A percentile compares a stretch with the other conserved stretches of the same genome.
phyloP scores from a whole-genome alignment of 2,888 invertebrate species.

The Psylliodes chrysocephalus region DNA sequence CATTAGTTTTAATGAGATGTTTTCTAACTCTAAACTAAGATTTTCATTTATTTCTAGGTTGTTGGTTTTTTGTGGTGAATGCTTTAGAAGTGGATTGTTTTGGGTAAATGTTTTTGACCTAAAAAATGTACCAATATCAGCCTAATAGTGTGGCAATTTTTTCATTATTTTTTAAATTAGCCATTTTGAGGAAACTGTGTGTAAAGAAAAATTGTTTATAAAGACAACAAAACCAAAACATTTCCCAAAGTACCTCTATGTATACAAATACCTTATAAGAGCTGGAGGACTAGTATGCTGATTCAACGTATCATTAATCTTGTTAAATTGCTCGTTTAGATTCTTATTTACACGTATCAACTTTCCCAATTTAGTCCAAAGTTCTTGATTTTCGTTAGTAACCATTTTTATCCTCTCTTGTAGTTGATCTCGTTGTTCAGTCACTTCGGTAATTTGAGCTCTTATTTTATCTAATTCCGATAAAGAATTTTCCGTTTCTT shows the following conservation, averaged over 20 bases:
- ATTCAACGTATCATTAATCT: constrained; percentile 67
- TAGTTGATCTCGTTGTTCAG: constrained; percentile 79
- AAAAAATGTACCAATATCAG: too few species aligned
- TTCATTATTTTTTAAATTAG: too few species aligned
- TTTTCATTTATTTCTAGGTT: constrained; percentile 63
- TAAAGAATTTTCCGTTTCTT: constrained; percentile 47
- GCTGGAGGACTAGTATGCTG: constrained; percentile 61
- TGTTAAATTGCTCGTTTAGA: constrained; percentile 66
- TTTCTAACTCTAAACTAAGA: constrained; percentile 77
- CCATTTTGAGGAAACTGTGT: too few species aligned
- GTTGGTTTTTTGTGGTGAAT: constrained; percentile 64
- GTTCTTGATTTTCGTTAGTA: constrained; percentile 80
- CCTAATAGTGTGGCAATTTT: too few species aligned
- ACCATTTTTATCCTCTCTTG: constrained; percentile 84
- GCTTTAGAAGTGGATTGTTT: constrained; percentile 69
- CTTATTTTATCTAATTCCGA: constrained; percentile 50
- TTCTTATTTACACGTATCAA: constrained; percentile 71
- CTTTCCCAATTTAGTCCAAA: constrained; percentile 79
- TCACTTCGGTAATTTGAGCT: constrained; percentile 70
- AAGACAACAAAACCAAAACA: too few species aligned
- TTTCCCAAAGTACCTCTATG: too few species aligned
- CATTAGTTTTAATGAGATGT: constrained; percentile 78
- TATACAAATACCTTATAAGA: constrained; percentile 53
- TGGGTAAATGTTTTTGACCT: constrained; percentile 75
- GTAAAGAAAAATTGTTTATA: too few species aligned